phyloP scores from a whole-genome alignment of 2,888 invertebrate genomes.

The Habroteleia sp. region DNA sequence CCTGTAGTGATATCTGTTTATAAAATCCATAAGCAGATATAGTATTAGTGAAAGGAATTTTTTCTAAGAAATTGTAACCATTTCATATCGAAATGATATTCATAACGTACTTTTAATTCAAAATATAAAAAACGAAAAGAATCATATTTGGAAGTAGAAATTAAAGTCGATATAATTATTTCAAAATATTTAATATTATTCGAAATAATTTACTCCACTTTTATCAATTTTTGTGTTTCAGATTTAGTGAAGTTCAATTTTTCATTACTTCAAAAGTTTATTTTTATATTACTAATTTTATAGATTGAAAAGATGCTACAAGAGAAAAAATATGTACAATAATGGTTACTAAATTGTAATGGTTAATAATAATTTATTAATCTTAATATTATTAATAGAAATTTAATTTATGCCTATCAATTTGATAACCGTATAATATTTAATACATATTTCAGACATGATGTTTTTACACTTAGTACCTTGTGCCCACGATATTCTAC shows the following conservation, averaged over 20 bases:
- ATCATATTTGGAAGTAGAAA: conserved; percentile 3
- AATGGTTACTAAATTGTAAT: too few species aligned
- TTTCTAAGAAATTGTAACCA: conserved; percentile 12
- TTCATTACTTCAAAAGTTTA: too few species aligned
- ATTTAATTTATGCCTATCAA: too few species aligned
- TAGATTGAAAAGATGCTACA: too few species aligned
- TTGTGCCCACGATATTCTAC: conserved; percentile 41
- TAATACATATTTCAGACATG: conserved; percentile 21
- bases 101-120: conserved; percentile 30
- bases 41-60: conserved; percentile 8
- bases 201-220: too few species aligned
- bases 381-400: too few species aligned
- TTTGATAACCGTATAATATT: conserved; percentile 5
- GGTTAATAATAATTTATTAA: too few species aligned
- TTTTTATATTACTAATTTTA: too few species aligned
- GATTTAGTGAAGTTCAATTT: too few species aligned
- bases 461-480: conserved; percentile 23
- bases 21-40: conserved; percentile 27
- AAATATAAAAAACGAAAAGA: conserved; percentile 4
- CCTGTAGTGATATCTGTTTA: conserved; percentile 43
- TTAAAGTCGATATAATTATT: conserved; percentile 7
- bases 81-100: conserved; percentile 18
- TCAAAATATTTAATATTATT: too few species aligned
- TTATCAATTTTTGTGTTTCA: too few species aligned
- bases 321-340: too few species aligned